Conservation (phyloP, 2,113 vertebrate species). For the Prinia subflava region DNA sequence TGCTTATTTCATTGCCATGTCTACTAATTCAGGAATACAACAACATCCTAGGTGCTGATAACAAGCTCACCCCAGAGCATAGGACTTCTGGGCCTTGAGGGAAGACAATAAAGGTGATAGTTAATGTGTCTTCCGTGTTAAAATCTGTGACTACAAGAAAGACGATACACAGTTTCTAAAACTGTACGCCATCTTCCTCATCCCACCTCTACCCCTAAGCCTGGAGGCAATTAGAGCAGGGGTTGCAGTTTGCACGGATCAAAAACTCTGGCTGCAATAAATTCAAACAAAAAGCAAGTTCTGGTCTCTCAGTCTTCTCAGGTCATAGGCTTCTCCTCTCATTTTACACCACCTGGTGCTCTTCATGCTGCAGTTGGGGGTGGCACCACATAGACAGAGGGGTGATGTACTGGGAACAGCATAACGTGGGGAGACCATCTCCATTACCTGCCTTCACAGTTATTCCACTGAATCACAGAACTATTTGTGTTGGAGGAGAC, state of each 20-base stretch:
- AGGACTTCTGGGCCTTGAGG: background rate
- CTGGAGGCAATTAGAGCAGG: background rate
- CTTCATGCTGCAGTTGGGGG: background rate
- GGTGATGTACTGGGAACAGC: background rate
- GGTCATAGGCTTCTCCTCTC: background rate
- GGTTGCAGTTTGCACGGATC: background rate
- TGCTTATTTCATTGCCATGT: background rate
- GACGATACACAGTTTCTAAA: background rate
- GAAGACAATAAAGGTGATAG: background rate
- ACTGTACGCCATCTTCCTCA: background rate
- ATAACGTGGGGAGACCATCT: fast-evolving
- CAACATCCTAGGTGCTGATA: background rate
- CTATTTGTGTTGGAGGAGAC: background rate
- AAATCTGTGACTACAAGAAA: background rate
- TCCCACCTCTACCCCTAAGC: background rate
- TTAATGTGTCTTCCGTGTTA: background rate
- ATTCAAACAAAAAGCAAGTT: background rate
- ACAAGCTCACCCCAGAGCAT: background rate
- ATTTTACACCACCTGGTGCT: background rate
- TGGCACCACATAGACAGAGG: background rate
- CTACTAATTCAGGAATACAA: background rate
- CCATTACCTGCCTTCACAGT: background rate
- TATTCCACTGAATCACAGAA: background rate
- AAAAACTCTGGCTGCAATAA: background rate
- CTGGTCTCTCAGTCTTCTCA: background rate